Evolutionary conservation across 2,797 vertebrate species (phyloP), one percentile per base, ranked within the genome.

Genomic region (Anguilla obscura): DNA sequence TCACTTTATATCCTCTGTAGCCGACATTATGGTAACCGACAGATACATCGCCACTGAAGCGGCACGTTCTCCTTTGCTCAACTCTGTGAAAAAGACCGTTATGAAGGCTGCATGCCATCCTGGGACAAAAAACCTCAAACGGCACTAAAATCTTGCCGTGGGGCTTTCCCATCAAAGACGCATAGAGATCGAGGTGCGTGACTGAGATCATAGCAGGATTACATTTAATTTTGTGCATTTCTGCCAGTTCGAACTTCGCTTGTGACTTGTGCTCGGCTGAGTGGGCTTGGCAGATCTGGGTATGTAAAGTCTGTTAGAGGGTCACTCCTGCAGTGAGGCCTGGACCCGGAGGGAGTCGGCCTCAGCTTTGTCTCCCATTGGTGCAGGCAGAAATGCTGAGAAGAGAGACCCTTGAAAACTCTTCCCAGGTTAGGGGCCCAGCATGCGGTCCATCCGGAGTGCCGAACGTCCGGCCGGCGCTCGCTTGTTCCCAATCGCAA

Each of bases 351-450:
- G 82, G 52, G 63, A 60, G 30, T n/a, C 40, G 86, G 30, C 66
- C 79, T 66, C 30, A 30, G 82, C 66, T 60, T 85, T 69, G 58
- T 66, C 27, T 50, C 9, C 56, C 58, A 86, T 60, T 54, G 48
- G 85, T 1, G 33, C 24, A 48, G 3, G 48, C 50, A n/a, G 21
- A 40, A 84, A 54, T 30, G 1, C 24, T 52, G 48, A 30, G 58
- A 56, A 83, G 40, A 45, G 24, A 52, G 48, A 18, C 74, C 54
- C 88, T 85, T 89, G 50, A 79, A 48, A 86, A 40, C 84, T 89
- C 86, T 60, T 87, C 86, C 88, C 85, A 30, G 86, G 85, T 86
- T 86, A 60, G 71, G 16, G 4, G 58, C 88, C 56, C 88, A 86
- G 88, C 85, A 79, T 60, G 88, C 1, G 50, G 86, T 14, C 86